Percentiles rank a stretch among this genome's conserved stretches.
Evolutionary conservation across 2,888 invertebrate genomes (phyloP).

Genomic region (Selenia dentaria): DNA sequence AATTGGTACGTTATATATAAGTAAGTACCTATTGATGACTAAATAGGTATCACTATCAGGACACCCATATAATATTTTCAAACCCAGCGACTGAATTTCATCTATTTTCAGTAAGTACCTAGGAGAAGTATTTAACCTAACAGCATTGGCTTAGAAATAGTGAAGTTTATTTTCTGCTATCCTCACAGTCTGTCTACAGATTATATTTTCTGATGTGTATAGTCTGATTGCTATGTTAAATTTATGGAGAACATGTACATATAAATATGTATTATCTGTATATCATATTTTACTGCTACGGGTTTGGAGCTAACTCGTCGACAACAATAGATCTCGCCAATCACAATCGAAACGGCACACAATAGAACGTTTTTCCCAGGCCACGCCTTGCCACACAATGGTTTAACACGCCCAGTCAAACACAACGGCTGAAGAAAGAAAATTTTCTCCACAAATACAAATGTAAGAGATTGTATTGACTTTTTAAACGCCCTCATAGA

Average conservation of each 20-base stretch:
- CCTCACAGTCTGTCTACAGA: slow-evolving; percentile 1
- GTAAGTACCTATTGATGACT: too few species aligned
- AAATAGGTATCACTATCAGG: too few species aligned
- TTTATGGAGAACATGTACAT: slow-evolving; percentile 10
- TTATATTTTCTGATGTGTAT: not conserved
- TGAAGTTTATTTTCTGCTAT: slow-evolving; percentile 7
- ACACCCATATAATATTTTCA: too few species aligned
- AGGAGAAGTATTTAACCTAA: too few species aligned
- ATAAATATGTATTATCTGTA: slow-evolving; percentile 25
- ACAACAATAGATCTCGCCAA: slow-evolving; percentile 74
- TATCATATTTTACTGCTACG: slow-evolving; percentile 35
- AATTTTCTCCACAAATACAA: slow-evolving; percentile 78
- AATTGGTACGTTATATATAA: too few species aligned
- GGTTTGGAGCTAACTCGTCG: slow-evolving; percentile 26
- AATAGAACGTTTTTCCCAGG: slow-evolving; percentile 73
- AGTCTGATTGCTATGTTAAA: slow-evolving; percentile 15
- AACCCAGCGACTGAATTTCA: too few species aligned
- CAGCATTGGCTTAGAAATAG: slow-evolving; percentile 18
- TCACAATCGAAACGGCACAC: slow-evolving; percentile 64
- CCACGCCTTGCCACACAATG: slow-evolving; percentile 77
- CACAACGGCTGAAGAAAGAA: slow-evolving; percentile 71
- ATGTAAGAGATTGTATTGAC: slow-evolving; percentile 81
- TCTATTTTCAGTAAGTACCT: too few species aligned
- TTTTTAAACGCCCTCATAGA: slow-evolving; percentile 83
- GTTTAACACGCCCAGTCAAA: slow-evolving; percentile 72